A percentile compares a stretch with the other conserved stretches of the same genome.
Evolutionary conservation across 1,140 invertebrate genomes (phyloP).

Genomic region (Pantala flavescens): DNA sequence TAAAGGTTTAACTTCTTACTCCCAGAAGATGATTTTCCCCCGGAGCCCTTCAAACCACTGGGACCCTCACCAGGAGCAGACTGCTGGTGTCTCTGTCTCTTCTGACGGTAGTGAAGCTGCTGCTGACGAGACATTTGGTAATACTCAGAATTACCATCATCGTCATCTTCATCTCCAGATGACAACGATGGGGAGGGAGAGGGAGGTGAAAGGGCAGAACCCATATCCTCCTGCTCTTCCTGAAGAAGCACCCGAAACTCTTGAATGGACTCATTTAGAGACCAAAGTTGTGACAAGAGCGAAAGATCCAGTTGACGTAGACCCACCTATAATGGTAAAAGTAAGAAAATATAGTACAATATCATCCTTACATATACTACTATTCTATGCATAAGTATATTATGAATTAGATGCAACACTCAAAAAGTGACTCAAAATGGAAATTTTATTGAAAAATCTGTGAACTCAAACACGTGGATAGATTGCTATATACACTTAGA

Average conservation of each 20-base stretch:
- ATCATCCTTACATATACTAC: too few species aligned
- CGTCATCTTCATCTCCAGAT: conserved; percentile 44
- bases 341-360: conserved; percentile 14
- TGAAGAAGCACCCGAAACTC: conserved; percentile 66
- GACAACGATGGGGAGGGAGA: conserved; percentile 45
- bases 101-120: neutral
- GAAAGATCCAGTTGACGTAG: conserved; percentile 74
- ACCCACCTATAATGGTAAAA: conserved; percentile 53
- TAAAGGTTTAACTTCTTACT: neutral
- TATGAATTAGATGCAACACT: too few species aligned
- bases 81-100: neutral
- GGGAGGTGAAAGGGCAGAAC: conserved; percentile 42
- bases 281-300: conserved; percentile 75
- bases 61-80: neutral
- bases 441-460: too few species aligned
- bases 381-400: too few species aligned
- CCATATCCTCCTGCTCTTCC: conserved; percentile 50
- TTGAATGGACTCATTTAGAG: conserved; percentile 76
- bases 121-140: neutral
- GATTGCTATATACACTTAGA: too few species aligned
- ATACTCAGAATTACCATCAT: conserved; percentile 23
- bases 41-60: neutral
- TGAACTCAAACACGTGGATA: too few species aligned
- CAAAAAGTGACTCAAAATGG: too few species aligned
- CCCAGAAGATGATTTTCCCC: neutral